A percentile compares a stretch with the other conserved stretches of the same genome.
These are phyloP conservation scores for Neodon shergylaensis DNA, from an alignment of 2,113 vertebrate genomes.

Conservation along the genomic window DNA sequence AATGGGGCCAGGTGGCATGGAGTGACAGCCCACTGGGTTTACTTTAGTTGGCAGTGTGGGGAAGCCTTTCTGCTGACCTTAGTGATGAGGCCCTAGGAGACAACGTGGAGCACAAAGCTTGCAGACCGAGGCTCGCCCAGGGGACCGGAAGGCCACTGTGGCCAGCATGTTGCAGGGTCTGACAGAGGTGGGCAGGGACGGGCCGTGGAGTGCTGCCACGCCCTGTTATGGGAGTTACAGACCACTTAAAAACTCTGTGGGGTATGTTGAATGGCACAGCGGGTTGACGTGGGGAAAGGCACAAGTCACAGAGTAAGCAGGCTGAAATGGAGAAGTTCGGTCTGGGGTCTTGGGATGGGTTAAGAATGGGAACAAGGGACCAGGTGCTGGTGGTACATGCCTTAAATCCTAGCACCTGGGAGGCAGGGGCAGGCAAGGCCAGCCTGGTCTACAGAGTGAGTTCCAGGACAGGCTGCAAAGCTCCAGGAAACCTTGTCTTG, in stretches of 20 bases:
- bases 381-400: background rate
- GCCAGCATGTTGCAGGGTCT: background rate
- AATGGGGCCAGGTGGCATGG: accelerated
- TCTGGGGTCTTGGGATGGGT: background rate
- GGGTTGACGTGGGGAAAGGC: too few relatives aligned
- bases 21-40: accelerated
- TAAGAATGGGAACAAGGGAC: background rate
- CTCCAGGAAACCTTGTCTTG: too few relatives aligned
- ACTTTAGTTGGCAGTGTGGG: background rate
- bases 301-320: background rate
- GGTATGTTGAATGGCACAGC: too few relatives aligned
- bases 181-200: background rate
- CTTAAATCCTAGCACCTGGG: background rate
- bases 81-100: accelerated
- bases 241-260: background rate
- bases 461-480: background rate
- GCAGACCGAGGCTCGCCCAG: background rate
- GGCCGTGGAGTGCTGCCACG: background rate
- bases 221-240: background rate
- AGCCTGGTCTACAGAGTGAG: too few relatives aligned
- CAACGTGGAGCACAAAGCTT: background rate
- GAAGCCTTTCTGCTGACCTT: background rate
- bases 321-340: background rate
- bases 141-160: background rate
- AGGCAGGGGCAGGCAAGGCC: background rate